Percentiles rank a stretch among this genome's conserved stretches.
Conservation (phyloP, 2,113 vertebrate species). For the Entosphenus tridentatus region DNA sequence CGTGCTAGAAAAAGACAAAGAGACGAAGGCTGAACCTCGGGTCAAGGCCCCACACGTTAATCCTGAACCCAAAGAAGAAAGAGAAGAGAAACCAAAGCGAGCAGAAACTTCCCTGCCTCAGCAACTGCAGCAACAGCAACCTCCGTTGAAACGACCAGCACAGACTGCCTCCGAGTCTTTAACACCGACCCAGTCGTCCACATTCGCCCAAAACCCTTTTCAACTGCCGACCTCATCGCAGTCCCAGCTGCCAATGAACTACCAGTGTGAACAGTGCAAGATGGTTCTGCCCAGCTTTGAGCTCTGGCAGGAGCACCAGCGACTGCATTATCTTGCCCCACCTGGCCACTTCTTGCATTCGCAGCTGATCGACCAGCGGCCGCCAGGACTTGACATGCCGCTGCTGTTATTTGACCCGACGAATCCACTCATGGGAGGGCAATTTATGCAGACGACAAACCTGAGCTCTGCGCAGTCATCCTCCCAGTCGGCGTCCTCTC, state of each 20-base stretch:
- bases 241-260: conserved; percentile 14
- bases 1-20: conserved; percentile 3
- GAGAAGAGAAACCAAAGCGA: conserved; percentile 84
- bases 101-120: conserved; percentile 45
- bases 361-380: conserved; percentile 68
- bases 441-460: conserved; percentile 71
- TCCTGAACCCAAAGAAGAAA: conserved; percentile 4
- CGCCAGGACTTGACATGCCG: conserved; percentile 45
- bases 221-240: not conserved
- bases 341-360: conserved; percentile 97
- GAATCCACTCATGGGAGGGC: conserved; percentile 74
- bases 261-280: conserved; percentile 98
- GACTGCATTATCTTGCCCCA: conserved; percentile 84
- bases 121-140: conserved; percentile 29
- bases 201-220: not conserved
- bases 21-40: not conserved
- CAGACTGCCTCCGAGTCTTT: not conserved
- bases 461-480: conserved; percentile 55
- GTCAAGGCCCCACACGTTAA: conserved; percentile 3
- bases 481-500: conserved; percentile 58
- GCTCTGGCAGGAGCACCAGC: conserved; percentile 98
- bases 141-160: conserved; percentile 7
- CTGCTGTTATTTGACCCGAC: conserved; percentile 97
- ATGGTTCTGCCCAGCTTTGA: conserved; percentile 88
- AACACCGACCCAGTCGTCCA: too few species aligned